Conservation (phyloP, 2,797 vertebrate species). For the Macroramphosus scolopax region DNA sequence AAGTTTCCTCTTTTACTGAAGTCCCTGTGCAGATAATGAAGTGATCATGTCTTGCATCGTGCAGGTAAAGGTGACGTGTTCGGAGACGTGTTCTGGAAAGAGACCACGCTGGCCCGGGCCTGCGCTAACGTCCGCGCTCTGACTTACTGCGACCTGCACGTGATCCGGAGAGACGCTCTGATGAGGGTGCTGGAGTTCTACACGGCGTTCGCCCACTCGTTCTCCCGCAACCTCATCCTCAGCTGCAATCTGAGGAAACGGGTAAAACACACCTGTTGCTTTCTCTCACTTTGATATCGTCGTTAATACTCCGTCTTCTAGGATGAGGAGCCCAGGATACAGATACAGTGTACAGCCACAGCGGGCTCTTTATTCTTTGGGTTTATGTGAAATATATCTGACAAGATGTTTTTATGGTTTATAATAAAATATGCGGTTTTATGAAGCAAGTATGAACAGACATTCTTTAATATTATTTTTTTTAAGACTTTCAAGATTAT, state of each 20-base stretch:
- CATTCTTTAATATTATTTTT: not conserved
- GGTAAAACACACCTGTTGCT: conserved; percentile 79
- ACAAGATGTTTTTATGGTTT: not conserved
- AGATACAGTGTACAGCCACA: conserved; percentile 40
- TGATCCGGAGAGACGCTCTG: conserved; percentile 92
- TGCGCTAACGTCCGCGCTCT: conserved; percentile 94
- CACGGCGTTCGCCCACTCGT: conserved; percentile 92
- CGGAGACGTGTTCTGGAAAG: conserved; percentile 97
- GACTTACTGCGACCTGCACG: conserved; percentile 96
- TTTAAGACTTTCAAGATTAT: no score
- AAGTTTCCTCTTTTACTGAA: no score
- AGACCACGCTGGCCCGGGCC: conserved; percentile 86
- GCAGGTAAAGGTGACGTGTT: conserved; percentile 97
- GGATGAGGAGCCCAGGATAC: conserved; percentile 22
- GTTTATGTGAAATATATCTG: conserved; percentile 7
- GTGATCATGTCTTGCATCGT: not conserved
- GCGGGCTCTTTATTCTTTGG: conserved; percentile 12
- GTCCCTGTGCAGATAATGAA: not conserved
- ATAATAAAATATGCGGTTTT: conserved; percentile 3
- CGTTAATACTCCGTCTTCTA: not conserved
- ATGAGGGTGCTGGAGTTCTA: conserved; percentile 96
- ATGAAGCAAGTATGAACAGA: not conserved
- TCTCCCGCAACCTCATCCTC: conserved; percentile 94
- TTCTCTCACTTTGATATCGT: no score
- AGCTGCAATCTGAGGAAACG: conserved; percentile 94